Base-by-base conservation (phyloP, 2,797 vertebrate species). In the Trematomus bernacchii region DNA sequence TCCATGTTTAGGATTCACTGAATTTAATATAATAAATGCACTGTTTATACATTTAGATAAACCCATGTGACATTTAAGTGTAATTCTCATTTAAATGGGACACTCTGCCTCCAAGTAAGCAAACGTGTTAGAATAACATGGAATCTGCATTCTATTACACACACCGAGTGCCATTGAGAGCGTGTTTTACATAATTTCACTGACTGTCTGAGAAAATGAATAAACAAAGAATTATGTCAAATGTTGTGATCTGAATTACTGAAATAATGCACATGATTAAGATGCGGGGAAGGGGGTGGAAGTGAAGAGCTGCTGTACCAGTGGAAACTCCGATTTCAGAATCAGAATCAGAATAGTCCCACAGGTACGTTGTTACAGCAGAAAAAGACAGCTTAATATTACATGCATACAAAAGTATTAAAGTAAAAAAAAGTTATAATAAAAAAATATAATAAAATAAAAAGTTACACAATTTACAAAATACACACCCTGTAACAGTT, bases 151-250 rank as follows among this genome's bases (percentile, higher is more conserved):
- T 84, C 76, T 91, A 77, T 87, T 88, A 87, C 83, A 71, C 70
- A 66, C 82, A 54, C 83, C 30, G 80, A 84, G 88, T 58, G 86
- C 84, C 77, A 75, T 77, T 74, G 85, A 90, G 89, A 85, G 87
- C 74, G 82, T 71, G 91, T 89, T 94, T 94, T 91, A 92, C 87
- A 92, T 95, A 92, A 93, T 93, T 93, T 80, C 77, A 81, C 79
- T 87, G 92, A 92, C 89, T 87, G 87, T 90, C 84, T 79, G 82
- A 82, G 92, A 87, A 87, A 89, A 93, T 92, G 90, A 94, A 93
- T 93, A 93, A 94, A 91, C 87, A 93, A 91, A 91, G 92, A 87
- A 90, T 93, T 92, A 92, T 90, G 89, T 93, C 91, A 93, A 94
- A 91, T 92, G 85, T 85, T 92, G 85, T 92, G 89, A 90, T 91